phyloP scores from a whole-genome alignment of 2,888 invertebrate genomes.

The Esperia sulphurella region DNA sequence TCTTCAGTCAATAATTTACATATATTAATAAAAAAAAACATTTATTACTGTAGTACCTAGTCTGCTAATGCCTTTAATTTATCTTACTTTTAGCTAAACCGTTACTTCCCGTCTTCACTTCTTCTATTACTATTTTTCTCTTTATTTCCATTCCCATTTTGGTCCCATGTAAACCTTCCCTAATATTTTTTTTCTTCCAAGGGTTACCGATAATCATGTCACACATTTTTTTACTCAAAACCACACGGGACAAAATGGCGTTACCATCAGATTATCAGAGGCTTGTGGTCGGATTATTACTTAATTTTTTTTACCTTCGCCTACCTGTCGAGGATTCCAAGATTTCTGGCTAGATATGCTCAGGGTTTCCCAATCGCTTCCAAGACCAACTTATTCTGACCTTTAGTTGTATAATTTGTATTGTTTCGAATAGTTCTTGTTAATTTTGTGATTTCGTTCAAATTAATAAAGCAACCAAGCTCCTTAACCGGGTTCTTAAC shows the following conservation, averaged over 20 bases:
- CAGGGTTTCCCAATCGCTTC: conserved; percentile 45
- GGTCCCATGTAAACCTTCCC: conserved; percentile 37
- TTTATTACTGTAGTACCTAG: too few relatives aligned
- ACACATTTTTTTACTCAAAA: conserved; percentile 73
- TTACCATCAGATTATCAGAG: conserved; percentile 77
- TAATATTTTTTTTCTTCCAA: conserved; percentile 50
- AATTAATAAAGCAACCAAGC: conserved; percentile 74
- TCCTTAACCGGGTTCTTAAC: conserved; percentile 74
- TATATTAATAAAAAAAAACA: too few relatives aligned
- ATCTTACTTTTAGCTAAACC: too few relatives aligned
- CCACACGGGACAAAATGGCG: conserved; percentile 79
- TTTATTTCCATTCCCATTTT: neutral
- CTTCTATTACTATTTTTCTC: too few relatives aligned
- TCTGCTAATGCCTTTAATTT: too few relatives aligned
- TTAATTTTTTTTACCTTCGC: conserved; percentile 66
- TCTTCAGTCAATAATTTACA: too few relatives aligned
- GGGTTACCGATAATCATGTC: conserved; percentile 75
- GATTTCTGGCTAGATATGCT: conserved; percentile 51
- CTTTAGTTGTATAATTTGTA: conserved; percentile 24
- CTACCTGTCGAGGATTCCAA: conserved; percentile 65
- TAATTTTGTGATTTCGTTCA: conserved; percentile 44
- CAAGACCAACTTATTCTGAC: conserved; percentile 37
- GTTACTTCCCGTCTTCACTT: too few relatives aligned
- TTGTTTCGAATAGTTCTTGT: conserved; percentile 18
- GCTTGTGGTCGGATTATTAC: conserved; percentile 75